Percentiles rank a stretch among this genome's conserved stretches.
phyloP scores from a whole-genome alignment of 2,113 vertebrate genomes.

The pig (Sus scrofa) region T2T-Sscrofa CM000820.6:139915001-139915500 shows the following conservation, averaged over 20 bases:
- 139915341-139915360: neutral
- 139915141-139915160: neutral
- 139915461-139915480: slow-evolving; percentile 38
- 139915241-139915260: neutral
- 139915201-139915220: fast-evolving
- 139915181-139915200: neutral
- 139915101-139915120: neutral
- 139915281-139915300: neutral
- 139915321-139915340: neutral
- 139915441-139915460: neutral
- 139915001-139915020: fast-evolving
- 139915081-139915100: neutral
- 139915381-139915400: neutral
- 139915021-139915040: fast-evolving
- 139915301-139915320: neutral
- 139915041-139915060: neutral
- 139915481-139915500: slow-evolving; percentile 26
- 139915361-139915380: neutral
- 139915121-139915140: neutral
- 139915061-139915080: fast-evolving
- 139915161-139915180: neutral
- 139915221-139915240: neutral
- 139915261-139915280: fast-evolving
- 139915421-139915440: neutral
- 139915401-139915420: neutral